Conservation (phyloP, 1,140 invertebrate genomes). For the Amphibalanus amphitrite region DNA sequence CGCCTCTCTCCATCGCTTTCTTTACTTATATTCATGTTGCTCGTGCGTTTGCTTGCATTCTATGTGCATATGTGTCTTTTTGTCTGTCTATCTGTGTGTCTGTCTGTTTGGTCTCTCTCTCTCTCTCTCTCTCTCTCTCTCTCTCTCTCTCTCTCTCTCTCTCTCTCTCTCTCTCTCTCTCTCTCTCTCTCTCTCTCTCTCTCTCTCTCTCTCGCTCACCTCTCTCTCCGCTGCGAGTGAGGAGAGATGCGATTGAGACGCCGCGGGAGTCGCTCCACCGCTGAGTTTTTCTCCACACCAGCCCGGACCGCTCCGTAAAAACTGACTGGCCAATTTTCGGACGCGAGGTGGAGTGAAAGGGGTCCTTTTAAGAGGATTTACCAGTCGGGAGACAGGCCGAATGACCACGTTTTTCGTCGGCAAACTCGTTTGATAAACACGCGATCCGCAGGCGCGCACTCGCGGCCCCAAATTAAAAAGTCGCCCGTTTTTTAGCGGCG, state of each 20-base stretch:
- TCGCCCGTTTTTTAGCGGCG: neutral
- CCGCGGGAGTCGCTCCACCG: neutral
- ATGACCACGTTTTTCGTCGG: neutral
- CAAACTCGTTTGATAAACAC: neutral
- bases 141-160: neutral
- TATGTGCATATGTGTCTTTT: no score
- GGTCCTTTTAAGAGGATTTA: neutral
- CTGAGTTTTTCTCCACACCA: neutral
- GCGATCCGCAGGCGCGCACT: neutral
- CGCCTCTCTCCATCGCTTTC: no score
- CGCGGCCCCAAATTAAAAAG: neutral
- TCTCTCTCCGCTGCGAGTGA: neutral
- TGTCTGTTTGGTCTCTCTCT: no score
- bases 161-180: slow-evolving; percentile 1
- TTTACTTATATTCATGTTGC: no score
- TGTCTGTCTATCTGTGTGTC: no score
- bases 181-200: neutral
- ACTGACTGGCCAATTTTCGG: slow-evolving; percentile 4
- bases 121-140: neutral
- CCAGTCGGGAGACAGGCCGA: neutral
- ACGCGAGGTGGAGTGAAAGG: slow-evolving; percentile 1
- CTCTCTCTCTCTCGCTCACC: no score
- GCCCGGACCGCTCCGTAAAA: neutral
- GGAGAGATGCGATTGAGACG: neutral
- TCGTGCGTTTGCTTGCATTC: no score